Conservation (phyloP, 2,797 vertebrate species). For the Onychomys torridus region DNA sequence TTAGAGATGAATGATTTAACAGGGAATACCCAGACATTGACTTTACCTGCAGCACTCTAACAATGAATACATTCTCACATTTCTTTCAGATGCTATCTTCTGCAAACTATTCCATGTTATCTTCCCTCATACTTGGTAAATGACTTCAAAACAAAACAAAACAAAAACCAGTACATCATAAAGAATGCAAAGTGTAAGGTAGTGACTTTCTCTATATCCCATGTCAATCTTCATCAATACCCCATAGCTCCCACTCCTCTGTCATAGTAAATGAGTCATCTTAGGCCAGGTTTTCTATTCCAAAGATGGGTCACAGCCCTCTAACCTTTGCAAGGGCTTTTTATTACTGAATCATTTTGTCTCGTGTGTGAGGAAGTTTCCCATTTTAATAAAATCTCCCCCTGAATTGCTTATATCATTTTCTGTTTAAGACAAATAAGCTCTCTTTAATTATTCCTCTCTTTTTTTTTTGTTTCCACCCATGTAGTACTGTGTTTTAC, state of each 20-base stretch:
- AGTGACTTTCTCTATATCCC: not conserved
- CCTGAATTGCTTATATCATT: not conserved
- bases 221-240: not conserved
- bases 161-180: too few species aligned
- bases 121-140: not conserved
- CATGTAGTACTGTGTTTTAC: not conserved
- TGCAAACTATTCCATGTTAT: not conserved
- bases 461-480: not conserved
- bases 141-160: too few species aligned
- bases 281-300: too few species aligned
- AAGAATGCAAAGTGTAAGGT: not conserved
- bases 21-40: not conserved
- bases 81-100: not conserved
- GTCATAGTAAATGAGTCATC: not conserved
- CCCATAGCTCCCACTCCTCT: too few species aligned
- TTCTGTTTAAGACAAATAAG: not conserved
- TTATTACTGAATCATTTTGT: not conserved
- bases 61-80: not conserved
- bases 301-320: not conserved
- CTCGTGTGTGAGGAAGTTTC: not conserved
- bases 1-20: too few species aligned
- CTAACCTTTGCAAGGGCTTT: not conserved
- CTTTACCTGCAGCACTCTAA: not conserved
- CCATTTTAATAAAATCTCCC: not conserved
- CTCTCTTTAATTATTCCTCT: not conserved